Percentiles rank a stretch among this genome's conserved stretches.
These are phyloP conservation scores for Misgurnus mizolepis DNA, from an alignment of 2,113 vertebrate species.

Conservation along the genomic window DNA sequence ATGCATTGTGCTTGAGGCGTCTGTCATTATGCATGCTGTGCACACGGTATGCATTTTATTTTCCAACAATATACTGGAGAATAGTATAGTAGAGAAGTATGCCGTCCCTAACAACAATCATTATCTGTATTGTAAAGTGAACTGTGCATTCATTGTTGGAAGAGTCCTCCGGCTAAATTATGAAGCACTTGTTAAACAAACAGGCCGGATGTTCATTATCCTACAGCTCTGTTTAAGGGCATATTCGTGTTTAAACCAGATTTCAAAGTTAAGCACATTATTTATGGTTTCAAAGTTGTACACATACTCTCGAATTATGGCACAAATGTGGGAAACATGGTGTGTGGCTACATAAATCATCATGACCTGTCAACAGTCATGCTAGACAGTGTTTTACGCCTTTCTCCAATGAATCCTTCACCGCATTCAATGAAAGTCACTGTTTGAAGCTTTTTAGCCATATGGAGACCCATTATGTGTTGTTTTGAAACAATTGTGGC, in stretches of 20 bases:
- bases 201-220: neutral
- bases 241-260: neutral
- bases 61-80: neutral
- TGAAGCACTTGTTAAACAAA: neutral
- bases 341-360: neutral
- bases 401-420: neutral
- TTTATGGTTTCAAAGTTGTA: neutral
- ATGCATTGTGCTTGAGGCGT: no score
- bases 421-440: neutral
- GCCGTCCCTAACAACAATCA: neutral
- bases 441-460: neutral
- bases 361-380: neutral
- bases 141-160: neutral
- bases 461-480: neutral
- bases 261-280: constrained; percentile 2
- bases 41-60: no score
- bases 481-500: neutral
- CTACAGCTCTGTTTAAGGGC: neutral
- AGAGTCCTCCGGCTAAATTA: neutral
- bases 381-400: neutral
- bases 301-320: neutral
- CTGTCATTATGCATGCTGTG: no score
- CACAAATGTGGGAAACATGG: constrained; percentile 5
- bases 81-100: no score
- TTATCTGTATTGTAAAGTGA: neutral